Base-by-base conservation (phyloP, 2,888 invertebrate species). In the Antitype chi region DNA sequence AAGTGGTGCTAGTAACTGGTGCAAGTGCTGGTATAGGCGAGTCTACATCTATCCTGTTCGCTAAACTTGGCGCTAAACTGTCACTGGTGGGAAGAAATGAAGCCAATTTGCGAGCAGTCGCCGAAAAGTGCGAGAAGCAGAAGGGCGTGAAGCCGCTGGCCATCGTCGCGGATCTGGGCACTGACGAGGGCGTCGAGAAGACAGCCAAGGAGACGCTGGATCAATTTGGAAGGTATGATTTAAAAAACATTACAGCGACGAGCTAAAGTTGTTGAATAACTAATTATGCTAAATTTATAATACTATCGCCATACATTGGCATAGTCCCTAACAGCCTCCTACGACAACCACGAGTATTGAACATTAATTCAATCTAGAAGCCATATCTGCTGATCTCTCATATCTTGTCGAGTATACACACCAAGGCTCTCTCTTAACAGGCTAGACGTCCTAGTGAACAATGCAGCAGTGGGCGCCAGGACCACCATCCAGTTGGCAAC, bases 381-480 rank as follows among this genome's bases (percentile, higher is more conserved):
- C 13, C 20, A 25, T 43, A 7, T 25, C 20, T 47, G 20, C 43
- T 47, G 20, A 20, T 13, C 66, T 25, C 13, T 25, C 20, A 49
- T 25, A 66, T 20, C 1, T 9, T 49, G 25, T 74, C 8, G 1
- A 43, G 11, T 43, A 25, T 6, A 64, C 6, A 64, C 7, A 20
- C 25, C 66, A 49, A 28, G 6, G 3, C 15, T 23, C 25, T 57
- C 9, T 28, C 43, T 28, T 47, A n/a, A 55, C 77, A 89, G 86
- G 63, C 63, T 88, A 17, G 88, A 89, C 47, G 82, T 89, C 1
- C 72, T 89, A 80, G 90, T 97, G 15, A 97, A 97, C 91, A 97
- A 97, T 90, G 97, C 97, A 47, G 97, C 97, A 0, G 95, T 97
- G 17, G 87, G 97, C 9, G 96, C 95, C 53, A 77, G 92, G 5